These are phyloP conservation scores for Drosophila subquinaria DNA, from an alignment of 2,888 invertebrate species.

Conservation along the genomic window DNA sequence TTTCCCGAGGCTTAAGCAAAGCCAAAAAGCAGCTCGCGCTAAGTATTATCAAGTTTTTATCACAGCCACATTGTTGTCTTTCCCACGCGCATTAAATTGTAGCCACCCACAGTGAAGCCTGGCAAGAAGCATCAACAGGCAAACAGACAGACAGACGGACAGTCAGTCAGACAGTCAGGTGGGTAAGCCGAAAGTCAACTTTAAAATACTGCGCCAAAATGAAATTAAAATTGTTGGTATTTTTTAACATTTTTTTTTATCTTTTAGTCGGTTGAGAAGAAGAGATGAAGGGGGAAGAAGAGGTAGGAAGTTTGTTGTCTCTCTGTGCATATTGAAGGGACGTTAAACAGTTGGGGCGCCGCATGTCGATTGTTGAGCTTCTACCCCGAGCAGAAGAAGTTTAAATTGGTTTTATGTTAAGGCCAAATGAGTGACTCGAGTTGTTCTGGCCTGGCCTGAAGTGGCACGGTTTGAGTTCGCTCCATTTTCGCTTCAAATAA, in stretches of 20 bases:
- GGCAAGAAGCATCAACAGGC: conserved; percentile 3
- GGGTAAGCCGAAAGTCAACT: conserved; percentile 61
- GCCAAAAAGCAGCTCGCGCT: conserved; percentile 72
- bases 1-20: conserved; percentile 60
- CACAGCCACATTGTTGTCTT: conserved; percentile 67
- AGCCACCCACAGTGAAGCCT: conserved; percentile 2
- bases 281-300: not conserved
- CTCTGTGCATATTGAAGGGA: conserved; percentile 65
- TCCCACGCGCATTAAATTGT: conserved; percentile 75
- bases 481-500: conserved; percentile 1
- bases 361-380: conserved; percentile 55
- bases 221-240: conserved; percentile 73
- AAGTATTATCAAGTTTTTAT: conserved; percentile 75
- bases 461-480: conserved; percentile 38
- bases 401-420: conserved; percentile 81
- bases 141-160: conserved; percentile 8
- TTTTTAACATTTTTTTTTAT: conserved; percentile 30
- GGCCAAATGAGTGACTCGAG: conserved; percentile 77
- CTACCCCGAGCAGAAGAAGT: conserved; percentile 58
- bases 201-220: conserved; percentile 71
- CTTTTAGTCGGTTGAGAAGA: not conserved
- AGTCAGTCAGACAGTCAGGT: conserved; percentile 41
- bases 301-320: conserved; percentile 66
- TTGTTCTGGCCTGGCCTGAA: conserved; percentile 30
- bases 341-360: conserved; percentile 58